Conservation (phyloP, 2,888 invertebrate genomes). For the Litoditis marina region DNA sequence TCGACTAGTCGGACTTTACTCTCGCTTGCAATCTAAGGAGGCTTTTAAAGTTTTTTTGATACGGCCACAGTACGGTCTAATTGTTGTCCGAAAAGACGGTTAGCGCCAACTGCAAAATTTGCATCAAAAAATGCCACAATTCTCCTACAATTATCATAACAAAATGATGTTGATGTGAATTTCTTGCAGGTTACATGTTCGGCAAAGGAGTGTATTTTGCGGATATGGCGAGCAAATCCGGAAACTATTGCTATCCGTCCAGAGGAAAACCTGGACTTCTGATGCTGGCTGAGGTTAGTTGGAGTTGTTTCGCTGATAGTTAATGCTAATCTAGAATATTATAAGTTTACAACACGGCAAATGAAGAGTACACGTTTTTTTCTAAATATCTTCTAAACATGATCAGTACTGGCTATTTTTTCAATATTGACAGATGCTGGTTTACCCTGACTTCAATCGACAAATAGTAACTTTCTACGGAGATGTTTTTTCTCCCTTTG, state of each 20-base stretch:
- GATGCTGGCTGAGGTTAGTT: constrained; percentile 64
- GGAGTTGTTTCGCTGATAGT: not conserved
- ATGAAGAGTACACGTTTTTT: not conserved
- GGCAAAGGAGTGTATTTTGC: constrained; percentile 68
- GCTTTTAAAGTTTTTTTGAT: too few relatives aligned
- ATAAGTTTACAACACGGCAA: not conserved
- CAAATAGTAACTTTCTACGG: too few relatives aligned
- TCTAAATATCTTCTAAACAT: not conserved
- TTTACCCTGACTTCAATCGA: too few relatives aligned
- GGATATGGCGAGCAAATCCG: constrained; percentile 67
- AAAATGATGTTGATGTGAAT: constrained; percentile 9
- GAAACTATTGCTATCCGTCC: constrained; percentile 66
- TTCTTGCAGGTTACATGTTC: constrained; percentile 65
- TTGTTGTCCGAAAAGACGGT: too few relatives aligned
- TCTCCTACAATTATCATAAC: constrained; percentile 9
- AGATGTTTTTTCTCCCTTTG: too few relatives aligned
- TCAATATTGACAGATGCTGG: not conserved
- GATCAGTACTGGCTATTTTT: not conserved
- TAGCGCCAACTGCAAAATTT: not conserved
- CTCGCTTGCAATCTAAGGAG: too few relatives aligned
- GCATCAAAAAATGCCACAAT: not conserved
- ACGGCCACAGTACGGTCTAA: too few relatives aligned
- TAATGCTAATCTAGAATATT: not conserved
- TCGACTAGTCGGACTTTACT: too few relatives aligned
- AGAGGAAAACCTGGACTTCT: constrained; percentile 63